Conservation (phyloP, 2,113 vertebrate genomes). For the Bothrops jararaca region DNA sequence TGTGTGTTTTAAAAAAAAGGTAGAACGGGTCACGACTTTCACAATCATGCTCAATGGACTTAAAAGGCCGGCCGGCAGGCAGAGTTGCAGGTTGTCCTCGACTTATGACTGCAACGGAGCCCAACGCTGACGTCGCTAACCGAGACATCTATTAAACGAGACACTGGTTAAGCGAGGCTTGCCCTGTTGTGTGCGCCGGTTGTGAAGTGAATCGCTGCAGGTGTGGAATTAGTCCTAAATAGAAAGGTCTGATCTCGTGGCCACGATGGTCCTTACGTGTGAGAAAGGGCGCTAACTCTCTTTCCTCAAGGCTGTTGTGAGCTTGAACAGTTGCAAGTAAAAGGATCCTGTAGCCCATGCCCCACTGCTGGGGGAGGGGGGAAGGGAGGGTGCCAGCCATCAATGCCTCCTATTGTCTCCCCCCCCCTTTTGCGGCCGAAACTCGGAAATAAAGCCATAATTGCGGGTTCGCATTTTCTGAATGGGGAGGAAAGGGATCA, state of each 20-base stretch:
- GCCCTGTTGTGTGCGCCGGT: too few relatives aligned
- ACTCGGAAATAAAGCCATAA: slow-evolving; percentile 5
- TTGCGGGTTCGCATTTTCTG: slow-evolving; percentile 44
- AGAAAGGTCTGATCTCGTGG: too few relatives aligned
- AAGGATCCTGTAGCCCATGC: background rate
- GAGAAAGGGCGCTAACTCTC: rapidly evolving
- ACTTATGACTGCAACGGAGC: too few relatives aligned
- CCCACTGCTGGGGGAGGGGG: too few relatives aligned
- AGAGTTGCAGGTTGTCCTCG: too few relatives aligned
- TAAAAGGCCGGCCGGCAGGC: background rate
- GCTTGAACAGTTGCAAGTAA: background rate
- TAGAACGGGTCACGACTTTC: background rate
- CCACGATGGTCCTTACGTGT: too few relatives aligned
- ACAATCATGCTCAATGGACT: background rate
- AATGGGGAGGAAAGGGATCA: slow-evolving; percentile 45
- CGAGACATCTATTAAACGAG: too few relatives aligned
- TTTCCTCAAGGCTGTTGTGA: background rate
- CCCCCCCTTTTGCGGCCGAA: slow-evolving; percentile 21
- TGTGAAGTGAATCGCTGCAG: too few relatives aligned
- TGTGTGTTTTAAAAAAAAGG: background rate
- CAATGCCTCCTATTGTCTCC: background rate
- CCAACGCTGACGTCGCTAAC: too few relatives aligned
- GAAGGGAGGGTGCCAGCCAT: background rate
- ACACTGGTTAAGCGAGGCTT: too few relatives aligned
- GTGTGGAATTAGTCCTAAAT: too few relatives aligned